A percentile compares a stretch with the other conserved stretches of the same genome.
Conservation (phyloP, 1,140 invertebrate genomes). For the Drosophila suzukii region DNA sequence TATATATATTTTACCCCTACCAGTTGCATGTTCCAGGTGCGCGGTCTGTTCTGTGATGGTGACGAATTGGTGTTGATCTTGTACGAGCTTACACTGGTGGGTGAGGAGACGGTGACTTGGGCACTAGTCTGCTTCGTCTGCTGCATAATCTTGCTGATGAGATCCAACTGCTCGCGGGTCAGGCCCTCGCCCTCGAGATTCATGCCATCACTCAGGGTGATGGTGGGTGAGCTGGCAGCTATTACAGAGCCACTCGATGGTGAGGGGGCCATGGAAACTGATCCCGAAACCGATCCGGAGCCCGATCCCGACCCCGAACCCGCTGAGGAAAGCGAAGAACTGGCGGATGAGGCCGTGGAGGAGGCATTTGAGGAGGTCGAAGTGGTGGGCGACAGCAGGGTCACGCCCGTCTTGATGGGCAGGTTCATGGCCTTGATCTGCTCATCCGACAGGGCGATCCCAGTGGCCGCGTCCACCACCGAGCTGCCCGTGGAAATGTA, state of each 20-base stretch:
- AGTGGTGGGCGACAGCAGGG: slow-evolving; percentile 74
- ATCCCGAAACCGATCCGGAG: slow-evolving; percentile 18
- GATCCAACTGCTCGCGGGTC: slow-evolving; percentile 90
- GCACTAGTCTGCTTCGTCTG: slow-evolving; percentile 87
- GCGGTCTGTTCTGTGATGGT: slow-evolving; percentile 62
- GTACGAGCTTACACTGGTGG: slow-evolving; percentile 85
- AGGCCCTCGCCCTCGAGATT: slow-evolving; percentile 87
- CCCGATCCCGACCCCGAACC: slow-evolving; percentile 22
- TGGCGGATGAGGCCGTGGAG: slow-evolving; percentile 52
- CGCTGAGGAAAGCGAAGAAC: slow-evolving; percentile 50
- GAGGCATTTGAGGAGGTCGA: slow-evolving; percentile 68
- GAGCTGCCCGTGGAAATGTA: slow-evolving; percentile 75
- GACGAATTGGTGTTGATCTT: slow-evolving; percentile 71
- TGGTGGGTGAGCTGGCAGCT: slow-evolving; percentile 67
- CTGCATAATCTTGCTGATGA: slow-evolving; percentile 92
- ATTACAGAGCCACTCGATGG: slow-evolving; percentile 27
- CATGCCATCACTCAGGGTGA: slow-evolving; percentile 85
- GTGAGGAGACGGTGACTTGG: slow-evolving; percentile 79
- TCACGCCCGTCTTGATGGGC: slow-evolving; percentile 77
- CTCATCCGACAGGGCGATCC: slow-evolving; percentile 75
- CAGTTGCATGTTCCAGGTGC: slow-evolving; percentile 85
- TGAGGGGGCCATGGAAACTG: slow-evolving; percentile 1
- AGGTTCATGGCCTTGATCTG: slow-evolving; percentile 80
- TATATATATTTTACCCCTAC: slow-evolving; percentile 38
- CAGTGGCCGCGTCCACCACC: slow-evolving; percentile 78